Evolutionary conservation across 1,140 invertebrate species (phyloP), one percentile per base, ranked within the genome.

Genomic region (Pogonomyrmex barbatus): DNA sequence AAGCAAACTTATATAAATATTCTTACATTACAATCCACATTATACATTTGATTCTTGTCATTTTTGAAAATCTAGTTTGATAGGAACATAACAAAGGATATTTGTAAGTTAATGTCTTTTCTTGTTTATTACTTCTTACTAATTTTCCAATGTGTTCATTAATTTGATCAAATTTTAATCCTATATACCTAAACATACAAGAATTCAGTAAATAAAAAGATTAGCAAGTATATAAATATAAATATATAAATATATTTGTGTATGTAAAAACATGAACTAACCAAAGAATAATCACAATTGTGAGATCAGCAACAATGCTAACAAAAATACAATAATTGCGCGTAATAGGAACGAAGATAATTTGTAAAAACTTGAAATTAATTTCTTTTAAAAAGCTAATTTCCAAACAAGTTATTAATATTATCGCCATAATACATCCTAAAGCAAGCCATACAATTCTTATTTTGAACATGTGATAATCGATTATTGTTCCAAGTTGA

Each of bases 11-110:
- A 58, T 3, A n/a, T 52, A 42, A 65, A 39, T 17, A 33, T 0
- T 36, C 42, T 65, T 56, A 82, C 78, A 70, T 70, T 45, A 82
- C 8, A 17, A 70, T 82, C 78, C 50, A 67, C 5, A 4, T 54
- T 24, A 63, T 3, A 14, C 12, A 36, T 54, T 50, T 17, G 42
- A 33, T 60, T 24, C 17, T 58, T 2, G 14, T 17, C 45, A 8
- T 2, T 30, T 77, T 45, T 45, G 9, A 2, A 60, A 47, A 60
- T 77, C 24, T 30, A 24, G 2, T 1, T n/a, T 77, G 58, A 58
- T 4, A 24, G 14, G 36, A 42, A 56, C 10, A 9, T 17, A 75
- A 75, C n/a, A 9, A 30, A 14, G 56, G n/a, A 62, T 77, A 9
- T 77, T 39, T 12, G 42, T 24, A n/a, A 62, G 56, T 2, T 36